These are phyloP conservation scores for Brachyhypopomus gauderio DNA, from an alignment of 2,113 vertebrate species.

Conservation along the genomic window DNA sequence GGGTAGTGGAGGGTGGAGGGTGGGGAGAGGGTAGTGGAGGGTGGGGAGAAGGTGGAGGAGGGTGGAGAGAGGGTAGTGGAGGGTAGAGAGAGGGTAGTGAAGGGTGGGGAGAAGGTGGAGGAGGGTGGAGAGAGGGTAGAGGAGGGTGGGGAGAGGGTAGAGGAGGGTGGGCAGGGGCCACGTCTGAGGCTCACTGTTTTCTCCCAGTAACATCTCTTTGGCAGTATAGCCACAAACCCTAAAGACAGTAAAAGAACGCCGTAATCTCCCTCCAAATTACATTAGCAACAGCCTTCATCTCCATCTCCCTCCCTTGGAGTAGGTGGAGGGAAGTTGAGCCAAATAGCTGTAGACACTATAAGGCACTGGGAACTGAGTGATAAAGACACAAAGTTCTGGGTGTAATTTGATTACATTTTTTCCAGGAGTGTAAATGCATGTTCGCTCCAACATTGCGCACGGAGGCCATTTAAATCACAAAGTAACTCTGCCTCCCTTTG, in stretches of 20 bases:
- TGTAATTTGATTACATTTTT: slow-evolving; percentile 77
- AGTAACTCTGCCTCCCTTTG: slow-evolving; percentile 57
- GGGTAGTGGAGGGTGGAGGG: too few relatives aligned
- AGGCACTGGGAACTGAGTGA: slow-evolving; percentile 72
- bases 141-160: too few relatives aligned
- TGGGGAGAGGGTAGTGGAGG: slow-evolving; percentile 78
- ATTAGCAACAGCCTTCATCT: slow-evolving; percentile 69
- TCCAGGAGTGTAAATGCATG: slow-evolving; percentile 72
- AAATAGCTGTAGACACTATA: slow-evolving; percentile 78
- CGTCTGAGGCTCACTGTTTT: slow-evolving; percentile 60
- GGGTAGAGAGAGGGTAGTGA: slow-evolving; percentile 62
- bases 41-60: slow-evolving; percentile 56
- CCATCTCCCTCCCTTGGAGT: slow-evolving; percentile 74
- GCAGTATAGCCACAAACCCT: slow-evolving; percentile 66
- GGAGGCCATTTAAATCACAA: slow-evolving; percentile 71
- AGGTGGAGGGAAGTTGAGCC: slow-evolving; percentile 77
- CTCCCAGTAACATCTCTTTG: slow-evolving; percentile 53
- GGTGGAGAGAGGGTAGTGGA: slow-evolving; percentile 72
- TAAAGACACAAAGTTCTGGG: slow-evolving; percentile 75
- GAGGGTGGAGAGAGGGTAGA: slow-evolving; percentile 66
- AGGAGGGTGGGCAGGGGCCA: slow-evolving; percentile 61
- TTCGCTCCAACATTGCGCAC: slow-evolving; percentile 60
- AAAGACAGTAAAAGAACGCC: slow-evolving; percentile 70
- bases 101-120: slow-evolving; percentile 65
- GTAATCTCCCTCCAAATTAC: slow-evolving; percentile 81